Percentiles rank a stretch among this genome's conserved stretches.
These are phyloP conservation scores for Trichosurus vulpecula DNA, from an alignment of 2,797 vertebrate species.

Conservation along the genomic window DNA sequence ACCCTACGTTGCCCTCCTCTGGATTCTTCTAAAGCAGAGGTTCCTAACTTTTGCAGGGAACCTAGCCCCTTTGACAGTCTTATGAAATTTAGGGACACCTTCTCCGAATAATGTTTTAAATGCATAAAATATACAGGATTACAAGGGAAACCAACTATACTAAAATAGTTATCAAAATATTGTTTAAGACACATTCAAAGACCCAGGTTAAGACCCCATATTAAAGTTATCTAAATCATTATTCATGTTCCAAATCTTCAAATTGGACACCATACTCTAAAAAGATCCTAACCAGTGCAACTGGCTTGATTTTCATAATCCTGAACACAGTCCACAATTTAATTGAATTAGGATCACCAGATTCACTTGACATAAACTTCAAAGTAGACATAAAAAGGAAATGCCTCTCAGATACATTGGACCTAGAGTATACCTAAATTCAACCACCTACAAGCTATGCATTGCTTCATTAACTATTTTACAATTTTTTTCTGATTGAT, in stretches of 20 bases:
- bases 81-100: background rate
- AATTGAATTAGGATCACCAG: constrained; percentile 26
- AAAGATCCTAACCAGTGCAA: background rate
- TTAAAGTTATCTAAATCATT: background rate
- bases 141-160: background rate
- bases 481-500: constrained; percentile 17
- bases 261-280: background rate
- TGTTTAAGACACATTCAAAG: background rate
- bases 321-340: background rate
- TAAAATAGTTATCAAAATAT: background rate
- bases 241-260: constrained; percentile 39
- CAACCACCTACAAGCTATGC: background rate
- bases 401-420: constrained; percentile 22
- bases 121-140: background rate
- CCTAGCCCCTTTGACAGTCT: background rate
- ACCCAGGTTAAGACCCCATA: background rate
- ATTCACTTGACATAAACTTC: constrained; percentile 34
- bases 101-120: background rate
- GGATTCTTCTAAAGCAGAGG: background rate
- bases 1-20: constrained; percentile 19
- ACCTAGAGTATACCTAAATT: background rate
- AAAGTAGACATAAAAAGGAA: constrained; percentile 47
- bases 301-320: background rate
- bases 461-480: constrained; percentile 26
- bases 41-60: background rate